Base-by-base conservation (phyloP, 2,113 vertebrate genomes). In the Montifringilla adamsi region DNA sequence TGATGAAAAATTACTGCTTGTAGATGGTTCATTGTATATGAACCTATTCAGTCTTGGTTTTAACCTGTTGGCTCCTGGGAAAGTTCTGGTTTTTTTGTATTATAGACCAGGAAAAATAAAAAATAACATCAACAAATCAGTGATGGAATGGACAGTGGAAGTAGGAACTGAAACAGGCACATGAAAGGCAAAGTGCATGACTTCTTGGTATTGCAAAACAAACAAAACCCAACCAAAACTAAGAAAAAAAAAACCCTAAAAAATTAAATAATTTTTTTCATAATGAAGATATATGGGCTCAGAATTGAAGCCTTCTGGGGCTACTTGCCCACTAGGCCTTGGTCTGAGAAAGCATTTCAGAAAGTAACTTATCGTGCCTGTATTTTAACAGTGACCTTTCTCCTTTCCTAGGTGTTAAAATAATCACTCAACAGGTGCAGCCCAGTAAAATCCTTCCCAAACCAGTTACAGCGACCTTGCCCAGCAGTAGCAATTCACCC, bases 391-490 rank as follows among this genome's bases (percentile, higher is more conserved):
- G 93, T 96, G 92, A 93, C 95, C 79, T 96, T 97, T 98, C 88
- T 97, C 97, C 91, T 97, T 97, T 96, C 79, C 96, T 96, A 99
- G 99, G 99, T 93, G 99, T 99, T 95, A 99, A 99, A 98, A 99
- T 99, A 86, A 99, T 99, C 98, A 99, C 99, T 72, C 99, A 99
- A 95, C 99, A 99, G 98, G 98, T 99, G 90, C 99, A 99, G 95
- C 99, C 99, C 96, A 99, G 99, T 97, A 99, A 99, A 98, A 99
- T 99, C 97, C 98, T 99, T 84, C 99, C 99, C 81, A 99, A 99
- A 89, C 99, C 99, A 39, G 98, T 99, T 69, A 98, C 99, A n/a
- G 98, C 98, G 79, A 97, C 98, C 76, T 95, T 99, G 94, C 98
- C 99, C 93, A 98, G 99, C 97, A 99, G 98, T 97, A 99, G 98